A percentile compares a stretch with the other conserved stretches of the same genome.
Conservation (phyloP, 2,888 invertebrate genomes). For the Euplexia lucipara region DNA sequence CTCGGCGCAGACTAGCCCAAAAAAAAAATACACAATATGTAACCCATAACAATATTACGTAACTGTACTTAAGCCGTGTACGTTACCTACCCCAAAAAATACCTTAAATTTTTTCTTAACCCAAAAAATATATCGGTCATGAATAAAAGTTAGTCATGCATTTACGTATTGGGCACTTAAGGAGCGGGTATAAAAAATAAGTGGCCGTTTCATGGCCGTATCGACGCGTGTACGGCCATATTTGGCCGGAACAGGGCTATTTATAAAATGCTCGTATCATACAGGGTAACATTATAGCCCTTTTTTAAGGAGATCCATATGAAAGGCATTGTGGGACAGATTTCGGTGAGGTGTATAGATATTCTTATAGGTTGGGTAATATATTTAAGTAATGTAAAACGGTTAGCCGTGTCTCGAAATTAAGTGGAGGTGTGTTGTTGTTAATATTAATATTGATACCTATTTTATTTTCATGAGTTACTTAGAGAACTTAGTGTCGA, state of each 20-base stretch:
- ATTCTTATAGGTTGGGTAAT: slow-evolving; percentile 20
- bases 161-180: slow-evolving; percentile 63
- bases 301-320: slow-evolving; percentile 57
- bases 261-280: slow-evolving; percentile 65
- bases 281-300: slow-evolving; percentile 54
- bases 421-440: too few relatives aligned
- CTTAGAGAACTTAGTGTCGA: too few relatives aligned
- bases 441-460: too few relatives aligned
- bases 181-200: slow-evolving; percentile 68
- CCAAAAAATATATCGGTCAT: slow-evolving; percentile 53
- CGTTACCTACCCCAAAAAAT: slow-evolving; percentile 28
- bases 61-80: background rate
- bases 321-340: slow-evolving; percentile 46
- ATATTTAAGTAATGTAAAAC: slow-evolving; percentile 17
- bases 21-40: background rate
- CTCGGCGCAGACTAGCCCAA: background rate
- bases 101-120: slow-evolving; percentile 52
- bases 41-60: slow-evolving; percentile 1
- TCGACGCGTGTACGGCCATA: slow-evolving; percentile 63
- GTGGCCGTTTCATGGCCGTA: slow-evolving; percentile 61
- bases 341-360: slow-evolving; percentile 34
- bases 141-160: slow-evolving; percentile 65
- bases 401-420: slow-evolving; percentile 16
- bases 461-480: too few relatives aligned
- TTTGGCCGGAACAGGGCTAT: slow-evolving; percentile 65